These are phyloP conservation scores for Scortum barcoo DNA, from an alignment of 2,113 vertebrate genomes.

Conservation along the genomic window DNA sequence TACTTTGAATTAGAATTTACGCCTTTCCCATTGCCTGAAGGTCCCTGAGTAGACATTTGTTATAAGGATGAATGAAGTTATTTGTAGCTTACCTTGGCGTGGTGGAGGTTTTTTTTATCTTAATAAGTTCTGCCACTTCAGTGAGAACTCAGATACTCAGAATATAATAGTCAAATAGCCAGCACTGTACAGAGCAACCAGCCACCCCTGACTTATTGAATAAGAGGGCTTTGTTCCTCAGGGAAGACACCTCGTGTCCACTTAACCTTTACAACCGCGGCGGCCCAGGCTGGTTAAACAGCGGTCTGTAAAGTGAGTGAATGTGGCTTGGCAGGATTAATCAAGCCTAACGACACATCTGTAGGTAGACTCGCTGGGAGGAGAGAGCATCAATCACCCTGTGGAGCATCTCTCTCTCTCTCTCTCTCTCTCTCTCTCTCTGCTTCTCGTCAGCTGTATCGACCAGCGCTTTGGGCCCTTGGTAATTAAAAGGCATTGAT, in stretches of 20 bases:
- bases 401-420: conserved; percentile 26
- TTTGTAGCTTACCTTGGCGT: background rate
- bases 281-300: conserved; percentile 51
- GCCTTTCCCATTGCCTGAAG: background rate
- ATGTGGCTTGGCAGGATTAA: conserved; percentile 72
- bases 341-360: conserved; percentile 76
- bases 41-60: background rate
- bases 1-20: background rate
- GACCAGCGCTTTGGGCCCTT: conserved; percentile 74
- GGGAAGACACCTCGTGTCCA: conserved; percentile 52
- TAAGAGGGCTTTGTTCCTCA: conserved; percentile 24
- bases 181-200: conserved; percentile 4
- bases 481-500: conserved; percentile 87
- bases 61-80: conserved; percentile 2
- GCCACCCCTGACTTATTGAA: conserved; percentile 50
- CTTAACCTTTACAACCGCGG: conserved; percentile 72
- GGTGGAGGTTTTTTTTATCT: background rate
- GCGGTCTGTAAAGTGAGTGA: conserved; percentile 58
- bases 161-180: conserved; percentile 5
- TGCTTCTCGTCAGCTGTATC: conserved; percentile 76
- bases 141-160: conserved; percentile 7
- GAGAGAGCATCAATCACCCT: conserved; percentile 76
- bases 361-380: conserved; percentile 53
- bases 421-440: conserved; percentile 28
- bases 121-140: background rate